Base-by-base conservation (phyloP, 2,797 vertebrate genomes). In the Eospalax fontanierii region DNA sequence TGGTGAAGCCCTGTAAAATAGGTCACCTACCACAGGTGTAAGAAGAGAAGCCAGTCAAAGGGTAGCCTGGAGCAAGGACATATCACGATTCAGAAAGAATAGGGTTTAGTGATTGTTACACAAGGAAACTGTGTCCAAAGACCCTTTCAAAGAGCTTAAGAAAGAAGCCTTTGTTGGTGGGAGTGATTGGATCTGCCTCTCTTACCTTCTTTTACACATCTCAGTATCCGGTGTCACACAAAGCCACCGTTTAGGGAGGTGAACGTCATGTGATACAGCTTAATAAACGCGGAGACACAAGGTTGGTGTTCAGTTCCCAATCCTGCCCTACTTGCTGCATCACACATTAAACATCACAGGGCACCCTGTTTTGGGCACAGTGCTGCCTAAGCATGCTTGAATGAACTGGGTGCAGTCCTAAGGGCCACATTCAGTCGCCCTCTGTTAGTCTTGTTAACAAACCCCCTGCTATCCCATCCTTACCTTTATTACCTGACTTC, bases 81-180 rank as follows among this genome's bases (percentile, higher is more conserved):
- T 95, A 92, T 97, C 94, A 70, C 96, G 95, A 97, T 96, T 98
- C 96, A 30, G 26, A 70, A 63, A 95, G 97, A 96, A 95, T 38
- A 87, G 97, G 89, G 80, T 87, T 96, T 97, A 93, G 96, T 93
- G 97, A 74, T 80, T 46, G 89, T 88, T 95, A 95, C 97, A 97
- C 95, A 94, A 97, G 97, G 98, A 98, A 98, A 86, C 90, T 30
- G 0, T 81, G 93, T 97, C 98, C 96, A 94, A 97, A 98, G 98
- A 96, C 90, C 90, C 95, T 98, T 98, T 98, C 96, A 98, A 86
- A 94, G 84, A 11, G 59, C 76, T 40, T 61, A 96, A 98, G 98
- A 98, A 98, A 98, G 98, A 96, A 1, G 21, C 63, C 97, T 98
- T 98, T 98, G 97, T 98, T 98, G 93, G 86, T n/a, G 61, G 15